Evolutionary conservation across 1,140 invertebrate genomes (phyloP), one percentile per base, ranked within the genome.

Genomic region (Aricia agestis): DNA sequence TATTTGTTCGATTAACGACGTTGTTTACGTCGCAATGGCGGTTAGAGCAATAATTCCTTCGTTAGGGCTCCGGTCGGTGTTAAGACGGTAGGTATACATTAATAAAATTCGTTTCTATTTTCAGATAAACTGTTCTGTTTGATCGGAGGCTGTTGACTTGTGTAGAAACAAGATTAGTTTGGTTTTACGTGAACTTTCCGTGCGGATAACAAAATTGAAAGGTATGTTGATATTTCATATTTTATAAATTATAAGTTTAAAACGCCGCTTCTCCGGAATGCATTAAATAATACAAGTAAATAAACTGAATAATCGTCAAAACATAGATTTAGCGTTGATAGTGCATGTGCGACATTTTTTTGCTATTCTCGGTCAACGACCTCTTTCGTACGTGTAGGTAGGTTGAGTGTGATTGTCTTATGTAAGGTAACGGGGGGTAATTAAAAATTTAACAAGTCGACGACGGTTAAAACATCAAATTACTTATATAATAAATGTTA

Each of bases 61-160:
- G 78, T 77, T 77, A 80, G 77, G 82, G 81, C 74, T 78, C 79
- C 77, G 82, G 82, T 83, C 80, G 73, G 79, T 86, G 78, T 83
- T 77, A 80, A 78, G 78, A 75, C 82, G 75, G 77, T 25, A 25
- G 1, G 3, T 76, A 80, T 57, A 41, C 80, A 85, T 83, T 87
- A 84, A 89, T 86, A 82, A 86, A 85, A 82, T 80, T 77, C 83
- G 83, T 86, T 89, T 91, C 85, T 91, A 86, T 91, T 91, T 90
- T 79, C 89, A 91, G 89, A 91, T 89, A 85, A 87, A 87, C 85
- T 84, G 82, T 87, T 82, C 81, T 82, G 78, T 83, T 86, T 88
- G 85, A 85, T 83, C 83, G 77, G 83, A 80, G 84, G 87, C 82
- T 82, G 82, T 87, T 85, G 82, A 83, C 81, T 87, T 86, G 76